These are phyloP conservation scores for Eriosoma lanigerum DNA, from an alignment of 1,140 invertebrate genomes.

Conservation along the genomic window DNA sequence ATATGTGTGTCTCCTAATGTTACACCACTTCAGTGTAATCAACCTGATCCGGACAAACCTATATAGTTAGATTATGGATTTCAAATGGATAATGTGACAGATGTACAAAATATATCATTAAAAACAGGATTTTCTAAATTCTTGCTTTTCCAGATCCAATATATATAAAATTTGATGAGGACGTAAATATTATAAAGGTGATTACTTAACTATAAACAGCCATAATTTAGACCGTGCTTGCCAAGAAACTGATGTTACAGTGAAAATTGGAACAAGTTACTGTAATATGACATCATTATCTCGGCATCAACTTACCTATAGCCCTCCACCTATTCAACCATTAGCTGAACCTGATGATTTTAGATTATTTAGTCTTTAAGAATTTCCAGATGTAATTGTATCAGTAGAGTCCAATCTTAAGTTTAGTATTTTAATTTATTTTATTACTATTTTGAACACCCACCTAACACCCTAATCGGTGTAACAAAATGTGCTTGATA, in stretches of 20 bases:
- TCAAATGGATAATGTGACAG: slow-evolving; percentile 89
- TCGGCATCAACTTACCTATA: slow-evolving; percentile 84
- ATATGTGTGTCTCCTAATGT: slow-evolving; percentile 83
- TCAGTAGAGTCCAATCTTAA: slow-evolving; percentile 79
- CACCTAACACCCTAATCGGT: too few relatives aligned
- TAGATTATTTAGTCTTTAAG: slow-evolving; percentile 57
- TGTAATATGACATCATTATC: slow-evolving; percentile 93
- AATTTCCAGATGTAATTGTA: slow-evolving; percentile 81
- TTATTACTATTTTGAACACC: too few relatives aligned
- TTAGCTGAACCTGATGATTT: slow-evolving; percentile 65
- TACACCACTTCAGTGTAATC: slow-evolving; percentile 63
- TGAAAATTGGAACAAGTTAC: slow-evolving; percentile 82
- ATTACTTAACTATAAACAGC: slow-evolving; percentile 95
- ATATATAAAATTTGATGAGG: slow-evolving; percentile 85
- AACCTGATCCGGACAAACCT: slow-evolving; percentile 74
- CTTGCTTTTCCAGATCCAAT: slow-evolving; percentile 88
- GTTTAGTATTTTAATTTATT: slow-evolving; percentile 83
- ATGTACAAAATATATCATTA: slow-evolving; percentile 77
- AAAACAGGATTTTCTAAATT: slow-evolving; percentile 66
- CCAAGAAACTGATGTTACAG: slow-evolving; percentile 85
- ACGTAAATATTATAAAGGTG: slow-evolving; percentile 91
- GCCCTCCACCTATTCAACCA: slow-evolving; percentile 77
- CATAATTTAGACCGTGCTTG: slow-evolving; percentile 87
- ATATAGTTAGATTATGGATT: slow-evolving; percentile 87
- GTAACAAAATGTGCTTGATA: too few relatives aligned